Evolutionary conservation across 2,888 invertebrate genomes (phyloP).

Genomic region (Leucophenga maculata): DNA sequence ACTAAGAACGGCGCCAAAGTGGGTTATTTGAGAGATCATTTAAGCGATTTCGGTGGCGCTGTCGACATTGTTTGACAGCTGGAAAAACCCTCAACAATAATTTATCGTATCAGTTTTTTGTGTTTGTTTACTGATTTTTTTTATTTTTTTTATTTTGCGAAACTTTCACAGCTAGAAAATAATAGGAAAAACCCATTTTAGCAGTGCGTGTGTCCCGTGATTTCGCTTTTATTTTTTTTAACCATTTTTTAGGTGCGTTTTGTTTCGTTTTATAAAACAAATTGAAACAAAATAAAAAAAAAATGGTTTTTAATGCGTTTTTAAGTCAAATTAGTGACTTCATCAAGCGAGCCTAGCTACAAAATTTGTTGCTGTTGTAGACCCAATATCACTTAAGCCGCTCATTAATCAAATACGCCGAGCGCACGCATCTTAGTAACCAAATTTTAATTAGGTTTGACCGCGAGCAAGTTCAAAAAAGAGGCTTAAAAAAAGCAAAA

Average conservation of each 20-base stretch:
- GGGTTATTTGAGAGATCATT: background rate
- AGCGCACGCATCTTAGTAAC: background rate
- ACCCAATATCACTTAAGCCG: slow-evolving; percentile 57
- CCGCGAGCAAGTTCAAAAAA: too few relatives aligned
- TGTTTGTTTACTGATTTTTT: slow-evolving; percentile 21
- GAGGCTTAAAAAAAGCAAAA: too few relatives aligned
- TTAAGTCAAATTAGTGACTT: slow-evolving; percentile 64
- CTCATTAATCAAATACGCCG: slow-evolving; percentile 57
- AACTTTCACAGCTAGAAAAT: slow-evolving; percentile 51
- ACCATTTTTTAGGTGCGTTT: background rate
- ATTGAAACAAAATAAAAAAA: slow-evolving; percentile 29
- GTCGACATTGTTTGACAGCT: slow-evolving; percentile 28
- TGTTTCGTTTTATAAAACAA: background rate
- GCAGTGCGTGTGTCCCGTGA: slow-evolving; percentile 2
- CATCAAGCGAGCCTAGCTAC: slow-evolving; percentile 45
- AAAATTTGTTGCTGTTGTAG: slow-evolving; percentile 22
- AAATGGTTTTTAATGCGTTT: slow-evolving; percentile 63
- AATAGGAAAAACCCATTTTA: slow-evolving; percentile 55
- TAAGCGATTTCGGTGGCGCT: slow-evolving; percentile 35
- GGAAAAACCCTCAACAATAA: background rate
- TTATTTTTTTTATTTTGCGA: slow-evolving; percentile 35
- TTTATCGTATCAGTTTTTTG: slow-evolving; percentile 14
- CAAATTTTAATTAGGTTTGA: background rate
- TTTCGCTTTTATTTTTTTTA: background rate
- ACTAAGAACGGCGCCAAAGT: too few relatives aligned